Conservation (phyloP, 2,113 vertebrate genomes). For the Perognathus longimembris region DNA sequence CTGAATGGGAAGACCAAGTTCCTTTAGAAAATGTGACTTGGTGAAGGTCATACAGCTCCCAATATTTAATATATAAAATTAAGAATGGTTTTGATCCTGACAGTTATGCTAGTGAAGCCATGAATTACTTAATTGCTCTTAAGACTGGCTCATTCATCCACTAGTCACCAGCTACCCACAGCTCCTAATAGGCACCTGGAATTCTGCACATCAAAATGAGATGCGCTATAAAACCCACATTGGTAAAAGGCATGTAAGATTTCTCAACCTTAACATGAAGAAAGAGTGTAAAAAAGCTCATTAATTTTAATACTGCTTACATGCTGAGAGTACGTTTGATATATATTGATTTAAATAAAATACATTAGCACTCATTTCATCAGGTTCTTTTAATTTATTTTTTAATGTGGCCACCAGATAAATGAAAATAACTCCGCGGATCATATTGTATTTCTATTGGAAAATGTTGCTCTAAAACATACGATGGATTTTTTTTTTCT, state of each 20-base stretch:
- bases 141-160: not conserved
- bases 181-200: not conserved
- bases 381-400: slow-evolving; percentile 6
- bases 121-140: not conserved
- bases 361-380: not conserved
- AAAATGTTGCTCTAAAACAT: slow-evolving; percentile 6
- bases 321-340: not conserved
- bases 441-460: not conserved
- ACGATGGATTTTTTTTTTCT: not conserved
- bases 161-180: not conserved
- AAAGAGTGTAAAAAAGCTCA: not conserved
- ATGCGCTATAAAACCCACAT: not conserved
- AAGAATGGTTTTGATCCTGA: slow-evolving; percentile 45
- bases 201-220: not conserved
- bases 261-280: not conserved
- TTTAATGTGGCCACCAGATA: not conserved
- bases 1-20: not conserved
- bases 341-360: not conserved
- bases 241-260: not conserved
- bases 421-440: slow-evolving; percentile 14
- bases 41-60: not conserved
- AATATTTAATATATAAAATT: not conserved
- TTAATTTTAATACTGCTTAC: not conserved
- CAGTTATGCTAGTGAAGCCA: not conserved
- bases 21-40: not conserved